Conservation (phyloP, 2,888 invertebrate species). For the Xanthia icteritia region DNA sequence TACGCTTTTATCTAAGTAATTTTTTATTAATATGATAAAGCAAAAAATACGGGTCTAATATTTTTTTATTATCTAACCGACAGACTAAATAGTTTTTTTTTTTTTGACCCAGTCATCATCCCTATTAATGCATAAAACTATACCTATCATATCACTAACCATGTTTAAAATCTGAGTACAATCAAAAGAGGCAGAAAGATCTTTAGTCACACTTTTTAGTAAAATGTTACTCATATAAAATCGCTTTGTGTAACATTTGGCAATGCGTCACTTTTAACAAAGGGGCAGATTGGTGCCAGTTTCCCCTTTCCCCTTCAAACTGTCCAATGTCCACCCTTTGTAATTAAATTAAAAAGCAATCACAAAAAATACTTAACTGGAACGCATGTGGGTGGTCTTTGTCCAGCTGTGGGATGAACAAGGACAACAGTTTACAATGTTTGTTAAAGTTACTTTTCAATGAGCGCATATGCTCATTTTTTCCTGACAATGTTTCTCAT, state of each 20-base stretch:
- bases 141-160: too few relatives aligned
- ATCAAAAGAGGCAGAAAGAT: background rate
- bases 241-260: conserved; percentile 42
- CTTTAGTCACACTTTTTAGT: conserved; percentile 34
- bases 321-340: conserved; percentile 31
- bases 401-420: conserved; percentile 21
- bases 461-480: conserved; percentile 1
- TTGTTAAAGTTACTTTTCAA: background rate
- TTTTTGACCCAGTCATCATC: too few relatives aligned
- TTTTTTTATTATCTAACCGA: too few relatives aligned
- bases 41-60: too few relatives aligned
- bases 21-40: too few relatives aligned
- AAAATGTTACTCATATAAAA: conserved; percentile 28
- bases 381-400: conserved; percentile 19
- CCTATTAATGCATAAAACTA: too few relatives aligned
- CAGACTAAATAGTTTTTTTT: too few relatives aligned
- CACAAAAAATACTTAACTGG: conserved; percentile 28
- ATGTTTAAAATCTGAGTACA: background rate
- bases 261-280: conserved; percentile 38
- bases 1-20: too few relatives aligned
- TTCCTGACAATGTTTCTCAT: background rate
- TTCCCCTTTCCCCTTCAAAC: conserved; percentile 7
- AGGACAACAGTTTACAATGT: conserved; percentile 8
- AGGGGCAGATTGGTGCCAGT: conserved; percentile 28
- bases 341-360: conserved; percentile 49